Conservation (phyloP, 92 coral and sea anemone species). For the Blastomussa wellsi region DNA sequence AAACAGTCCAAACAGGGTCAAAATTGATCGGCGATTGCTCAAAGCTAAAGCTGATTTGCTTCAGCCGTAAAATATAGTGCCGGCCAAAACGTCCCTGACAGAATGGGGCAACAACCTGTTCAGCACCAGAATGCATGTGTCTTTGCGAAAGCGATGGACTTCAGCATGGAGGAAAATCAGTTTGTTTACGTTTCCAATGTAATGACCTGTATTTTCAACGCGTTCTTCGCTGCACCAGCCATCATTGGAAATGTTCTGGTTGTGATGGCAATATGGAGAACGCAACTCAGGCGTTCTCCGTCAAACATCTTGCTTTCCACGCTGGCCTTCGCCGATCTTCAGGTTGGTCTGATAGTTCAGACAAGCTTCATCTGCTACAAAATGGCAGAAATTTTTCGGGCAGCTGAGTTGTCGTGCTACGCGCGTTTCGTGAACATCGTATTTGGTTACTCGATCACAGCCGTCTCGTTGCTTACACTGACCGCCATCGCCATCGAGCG, state of each 20-base stretch:
- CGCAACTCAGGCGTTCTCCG: slow-evolving; percentile 36
- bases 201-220: slow-evolving; percentile 51
- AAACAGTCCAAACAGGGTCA: background rate
- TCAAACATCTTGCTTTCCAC: slow-evolving; percentile 55
- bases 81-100: background rate
- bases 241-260: slow-evolving; percentile 58
- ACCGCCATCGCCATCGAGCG: slow-evolving; percentile 60
- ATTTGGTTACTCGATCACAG: slow-evolving; percentile 60
- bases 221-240: slow-evolving; percentile 45
- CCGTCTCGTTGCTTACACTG: slow-evolving; percentile 57
- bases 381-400: slow-evolving; percentile 40
- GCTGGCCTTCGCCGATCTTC: slow-evolving; percentile 64
- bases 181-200: slow-evolving; percentile 45
- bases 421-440: slow-evolving; percentile 47
- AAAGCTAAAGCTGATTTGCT: background rate
- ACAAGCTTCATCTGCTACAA: slow-evolving; percentile 51
- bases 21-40: background rate
- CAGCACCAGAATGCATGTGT: slow-evolving; percentile 10
- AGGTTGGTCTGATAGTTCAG: slow-evolving; percentile 62
- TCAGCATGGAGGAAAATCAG: slow-evolving; percentile 41
- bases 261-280: slow-evolving; percentile 44
- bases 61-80: background rate
- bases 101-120: background rate
- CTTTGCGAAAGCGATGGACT: slow-evolving; percentile 34
- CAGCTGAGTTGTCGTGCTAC: slow-evolving; percentile 39